phyloP scores from a whole-genome alignment of 2,797 vertebrate species.

The Bradypodion pumilum region DNA sequence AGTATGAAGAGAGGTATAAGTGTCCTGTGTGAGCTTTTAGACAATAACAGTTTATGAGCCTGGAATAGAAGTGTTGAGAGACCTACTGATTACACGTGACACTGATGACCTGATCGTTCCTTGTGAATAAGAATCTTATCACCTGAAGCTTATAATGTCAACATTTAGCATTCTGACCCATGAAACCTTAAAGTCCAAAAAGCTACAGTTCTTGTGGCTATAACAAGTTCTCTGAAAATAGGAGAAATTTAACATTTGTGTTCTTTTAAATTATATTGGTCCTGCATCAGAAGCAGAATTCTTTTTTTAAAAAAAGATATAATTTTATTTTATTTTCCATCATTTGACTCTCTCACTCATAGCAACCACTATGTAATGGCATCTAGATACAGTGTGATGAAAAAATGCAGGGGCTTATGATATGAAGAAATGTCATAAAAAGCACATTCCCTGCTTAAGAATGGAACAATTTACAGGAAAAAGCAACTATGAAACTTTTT shows the following conservation, averaged over 20 bases:
- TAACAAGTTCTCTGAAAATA: not conserved
- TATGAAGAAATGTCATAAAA: not conserved
- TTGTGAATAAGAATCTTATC: conserved; percentile 42
- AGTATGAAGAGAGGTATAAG: conserved; percentile 45
- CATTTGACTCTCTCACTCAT: not conserved
- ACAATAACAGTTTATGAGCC: conserved; percentile 28
- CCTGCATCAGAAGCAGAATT: not conserved
- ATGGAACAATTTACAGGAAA: not conserved
- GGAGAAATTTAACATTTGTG: not conserved
- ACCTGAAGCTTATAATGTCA: conserved; percentile 28
- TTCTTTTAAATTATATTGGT: not conserved
- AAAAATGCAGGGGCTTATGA: not conserved
- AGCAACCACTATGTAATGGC: not conserved
- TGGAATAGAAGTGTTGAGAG: conserved; percentile 5
- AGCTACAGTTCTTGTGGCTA: not conserved
- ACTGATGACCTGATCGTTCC: conserved; percentile 41
- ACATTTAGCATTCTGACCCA: conserved; percentile 47
- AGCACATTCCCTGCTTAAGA: not conserved
- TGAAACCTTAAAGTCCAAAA: conserved; percentile 38
- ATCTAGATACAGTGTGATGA: not conserved
- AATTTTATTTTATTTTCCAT: not conserved
- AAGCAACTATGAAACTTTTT: not conserved
- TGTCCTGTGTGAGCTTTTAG: conserved; percentile 43
- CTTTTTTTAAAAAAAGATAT: not conserved
- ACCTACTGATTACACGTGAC: conserved; percentile 22